Evolutionary conservation across 2,888 invertebrate species (phyloP).

Genomic region (Alviniconcha strummeri): DNA sequence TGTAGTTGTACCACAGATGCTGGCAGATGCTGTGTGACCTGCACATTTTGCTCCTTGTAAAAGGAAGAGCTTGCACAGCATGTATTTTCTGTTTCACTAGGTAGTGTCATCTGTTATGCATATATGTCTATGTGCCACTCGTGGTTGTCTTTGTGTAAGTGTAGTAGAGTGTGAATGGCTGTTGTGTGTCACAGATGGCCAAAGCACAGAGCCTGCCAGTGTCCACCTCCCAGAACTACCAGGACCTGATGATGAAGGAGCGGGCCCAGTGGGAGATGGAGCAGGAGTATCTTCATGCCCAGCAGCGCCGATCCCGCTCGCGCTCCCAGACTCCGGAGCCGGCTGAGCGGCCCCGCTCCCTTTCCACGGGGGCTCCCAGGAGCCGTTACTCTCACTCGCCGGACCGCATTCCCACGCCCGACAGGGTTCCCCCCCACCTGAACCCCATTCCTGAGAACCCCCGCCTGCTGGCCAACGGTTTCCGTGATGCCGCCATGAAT

Average conservation of each 20-base stretch:
- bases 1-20: too few relatives aligned
- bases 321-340: conserved; percentile 62
- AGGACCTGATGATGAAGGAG: conserved; percentile 42
- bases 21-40: too few relatives aligned
- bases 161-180: too few relatives aligned
- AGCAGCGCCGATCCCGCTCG: conserved; percentile 46
- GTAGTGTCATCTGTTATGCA: too few relatives aligned
- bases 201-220: conserved; percentile 41
- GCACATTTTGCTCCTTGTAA: too few relatives aligned
- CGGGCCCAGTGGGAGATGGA: conserved; percentile 42
- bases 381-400: conserved; percentile 48
- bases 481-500: conserved; percentile 26
- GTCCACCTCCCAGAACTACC: conserved; percentile 35
- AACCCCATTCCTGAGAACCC: conserved; percentile 64
- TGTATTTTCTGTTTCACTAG: too few relatives aligned
- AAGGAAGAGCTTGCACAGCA: too few relatives aligned
- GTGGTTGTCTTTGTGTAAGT: too few relatives aligned
- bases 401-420: conserved; percentile 55
- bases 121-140: too few relatives aligned
- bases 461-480: conserved; percentile 30
- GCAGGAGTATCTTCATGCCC: conserved; percentile 27
- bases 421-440: conserved; percentile 47
- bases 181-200: conserved; percentile 30
- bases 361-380: conserved; percentile 47
- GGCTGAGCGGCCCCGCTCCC: conserved; percentile 42